Percentiles rank a stretch among this genome's conserved stretches.
phyloP scores from a whole-genome alignment of 2,888 invertebrate genomes.

The Sarcophaga rosellei region DNA sequence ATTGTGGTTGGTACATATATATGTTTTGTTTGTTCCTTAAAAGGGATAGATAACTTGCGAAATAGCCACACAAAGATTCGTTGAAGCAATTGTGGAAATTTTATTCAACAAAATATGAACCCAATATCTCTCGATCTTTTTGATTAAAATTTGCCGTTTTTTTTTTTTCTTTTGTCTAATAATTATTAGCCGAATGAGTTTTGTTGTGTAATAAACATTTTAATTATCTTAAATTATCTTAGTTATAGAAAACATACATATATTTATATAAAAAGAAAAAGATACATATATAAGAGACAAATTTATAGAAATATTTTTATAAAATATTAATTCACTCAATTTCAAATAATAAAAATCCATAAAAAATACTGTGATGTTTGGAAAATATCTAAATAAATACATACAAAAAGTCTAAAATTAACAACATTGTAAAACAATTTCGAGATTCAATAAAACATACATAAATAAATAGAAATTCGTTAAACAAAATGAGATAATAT shows the following conservation, averaged over 20 bases:
- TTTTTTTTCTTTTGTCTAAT: slow-evolving; percentile 56
- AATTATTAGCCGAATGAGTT: slow-evolving; percentile 32
- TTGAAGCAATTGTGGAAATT: not conserved
- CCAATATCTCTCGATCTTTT: slow-evolving; percentile 60
- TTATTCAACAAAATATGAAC: not conserved
- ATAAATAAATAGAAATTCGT: too few relatives aligned
- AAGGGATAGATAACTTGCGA: too few relatives aligned
- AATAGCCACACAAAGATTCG: not conserved
- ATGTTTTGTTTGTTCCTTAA: slow-evolving; percentile 16
- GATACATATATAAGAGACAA: not conserved
- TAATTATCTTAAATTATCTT: slow-evolving; percentile 69
- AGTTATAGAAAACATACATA: slow-evolving; percentile 14
- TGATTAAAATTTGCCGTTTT: slow-evolving; percentile 68
- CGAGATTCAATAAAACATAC: not conserved
- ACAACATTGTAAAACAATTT: slow-evolving; percentile 36
- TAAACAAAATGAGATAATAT: slow-evolving; percentile 47
- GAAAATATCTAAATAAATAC: slow-evolving; percentile 4
- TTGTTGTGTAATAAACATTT: slow-evolving; percentile 70
- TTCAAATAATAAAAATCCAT: slow-evolving; percentile 18
- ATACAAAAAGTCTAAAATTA: not conserved
- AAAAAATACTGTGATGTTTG: slow-evolving; percentile 16
- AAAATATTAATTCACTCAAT: slow-evolving; percentile 30
- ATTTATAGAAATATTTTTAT: slow-evolving; percentile 32
- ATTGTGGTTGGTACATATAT: slow-evolving; percentile 29
- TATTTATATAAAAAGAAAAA: slow-evolving; percentile 26